Evolutionary conservation across 2,797 vertebrate species (phyloP), one percentile per base, ranked within the genome.

Genomic region (Rhinophrynus dorsalis): DNA sequence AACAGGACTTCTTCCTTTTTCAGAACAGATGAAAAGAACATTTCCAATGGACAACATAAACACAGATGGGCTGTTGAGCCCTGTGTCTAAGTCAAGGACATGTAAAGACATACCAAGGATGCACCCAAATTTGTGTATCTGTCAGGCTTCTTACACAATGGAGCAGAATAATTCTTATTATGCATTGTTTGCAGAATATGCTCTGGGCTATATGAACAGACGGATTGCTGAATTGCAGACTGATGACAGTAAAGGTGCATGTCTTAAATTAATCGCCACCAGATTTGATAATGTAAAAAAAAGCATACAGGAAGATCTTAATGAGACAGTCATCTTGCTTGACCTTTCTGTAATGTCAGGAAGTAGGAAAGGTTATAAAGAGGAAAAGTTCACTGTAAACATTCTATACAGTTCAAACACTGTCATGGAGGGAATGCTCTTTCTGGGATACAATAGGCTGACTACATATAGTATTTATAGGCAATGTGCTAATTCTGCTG

Each of bases 61-160:
- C 44, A 24, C 4, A 24, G 48, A 70, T 52, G 75, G 75, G 15
- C 60, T 77, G 3, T 37, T 77, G 18, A 77, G 66, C 20, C 70
- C 55, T 13, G 30, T 77, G 27, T 67, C 75, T 24, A 10, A 17
- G 30, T 48, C 13, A 18, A 67, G 67, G 59, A 77, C 54, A 21
- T 77, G 75, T 20, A 66, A 27, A 51, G 70, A 68, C 15, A 47
- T 77, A 32, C 75, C 71, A 38, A 74, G 71, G 18, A 56, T 70
- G 9, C 50, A 72, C 12, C 75, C 75, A 40, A 77, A 70, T 52
- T 8, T 77, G 24, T 77, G 75, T 21, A 77, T 77, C 30, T 77
- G 75, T 29, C 71, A 70, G 24, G 44, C 30, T n/a, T 65, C 67
- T n/a, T 65, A 77, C 17, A 62, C 4, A 37, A 23, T 52, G 29